These are phyloP conservation scores for Ptychobarbus kaznakovi DNA, from an alignment of 2,797 vertebrate species.

Conservation along the genomic window DNA sequence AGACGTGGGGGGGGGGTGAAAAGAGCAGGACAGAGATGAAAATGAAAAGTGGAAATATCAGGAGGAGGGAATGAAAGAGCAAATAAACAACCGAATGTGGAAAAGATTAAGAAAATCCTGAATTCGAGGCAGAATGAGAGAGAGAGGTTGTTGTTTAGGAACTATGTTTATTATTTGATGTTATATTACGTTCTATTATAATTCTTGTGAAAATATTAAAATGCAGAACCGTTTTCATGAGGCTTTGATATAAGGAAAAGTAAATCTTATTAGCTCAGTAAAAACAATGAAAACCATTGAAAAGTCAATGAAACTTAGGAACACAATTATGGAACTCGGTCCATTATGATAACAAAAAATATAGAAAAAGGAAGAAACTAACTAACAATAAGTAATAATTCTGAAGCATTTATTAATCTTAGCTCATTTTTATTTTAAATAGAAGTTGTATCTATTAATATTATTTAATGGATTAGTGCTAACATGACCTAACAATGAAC, in stretches of 20 bases:
- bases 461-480: neutral
- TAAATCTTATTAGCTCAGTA: neutral
- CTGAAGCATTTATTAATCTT: neutral
- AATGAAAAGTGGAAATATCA: conserved; percentile 15
- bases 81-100: conserved; percentile 9
- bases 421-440: neutral
- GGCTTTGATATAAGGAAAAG: neutral
- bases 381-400: neutral
- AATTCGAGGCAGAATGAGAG: neutral
- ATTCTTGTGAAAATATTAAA: neutral
- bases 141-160: conserved; percentile 1
- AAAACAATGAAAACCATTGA: neutral
- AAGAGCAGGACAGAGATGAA: conserved; percentile 5
- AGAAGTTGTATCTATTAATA: neutral
- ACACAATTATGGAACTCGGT: neutral
- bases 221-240: neutral
- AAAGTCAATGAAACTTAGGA: neutral
- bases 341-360: neutral
- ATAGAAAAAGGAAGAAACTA: no score
- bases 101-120: conserved; percentile 14
- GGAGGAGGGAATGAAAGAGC: neutral
- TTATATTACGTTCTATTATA: neutral
- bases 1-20: neutral
- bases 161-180: neutral
- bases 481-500: neutral